A percentile compares a stretch with the other conserved stretches of the same genome.
phyloP scores from a whole-genome alignment of 2,888 invertebrate species.

The Diloba caeruleocephala region DNA sequence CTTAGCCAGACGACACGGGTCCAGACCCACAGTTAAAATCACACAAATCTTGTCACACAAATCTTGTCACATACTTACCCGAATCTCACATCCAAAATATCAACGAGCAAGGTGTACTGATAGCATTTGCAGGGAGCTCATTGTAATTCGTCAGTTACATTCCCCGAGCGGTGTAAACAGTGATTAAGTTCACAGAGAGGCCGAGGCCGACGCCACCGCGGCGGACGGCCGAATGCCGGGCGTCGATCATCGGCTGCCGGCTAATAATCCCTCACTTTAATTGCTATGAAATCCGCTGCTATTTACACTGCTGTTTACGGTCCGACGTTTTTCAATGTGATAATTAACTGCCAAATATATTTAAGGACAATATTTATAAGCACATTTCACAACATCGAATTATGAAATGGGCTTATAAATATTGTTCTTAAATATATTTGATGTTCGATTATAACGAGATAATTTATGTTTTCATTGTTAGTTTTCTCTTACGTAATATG shows the following conservation, averaged over 20 bases:
- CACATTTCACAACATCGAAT: too few species aligned
- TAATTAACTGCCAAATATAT: constrained; percentile 55
- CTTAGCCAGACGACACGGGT: too few species aligned
- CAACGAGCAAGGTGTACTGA: constrained; percentile 32
- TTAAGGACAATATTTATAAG: too few species aligned
- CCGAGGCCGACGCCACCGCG: constrained; percentile 37
- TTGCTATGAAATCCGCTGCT: constrained; percentile 71
- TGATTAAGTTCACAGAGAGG: constrained; percentile 53
- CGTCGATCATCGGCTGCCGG: constrained; percentile 49
- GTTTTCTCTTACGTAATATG: constrained; percentile 17
- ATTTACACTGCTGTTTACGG: constrained; percentile 58
- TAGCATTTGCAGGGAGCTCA: constrained; percentile 32
- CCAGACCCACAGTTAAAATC: too few species aligned
- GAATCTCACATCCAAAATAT: constrained; percentile 21
- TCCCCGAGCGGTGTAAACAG: constrained; percentile 43
- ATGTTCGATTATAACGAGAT: constrained; percentile 13
- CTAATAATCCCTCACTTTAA: constrained; percentile 69
- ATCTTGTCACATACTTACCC: too few species aligned
- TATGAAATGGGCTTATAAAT: constrained; percentile 34
- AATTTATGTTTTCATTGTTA: constrained; percentile 33
- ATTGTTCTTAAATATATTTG: constrained; percentile 5
- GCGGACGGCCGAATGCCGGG: constrained; percentile 57
- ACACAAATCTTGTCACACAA: too few species aligned
- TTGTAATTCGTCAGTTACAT: constrained; percentile 41
- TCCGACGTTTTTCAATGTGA: constrained; percentile 36